These are phyloP conservation scores for Opisthograptis luteolata DNA, from an alignment of 2,888 invertebrate genomes.

Conservation along the genomic window DNA sequence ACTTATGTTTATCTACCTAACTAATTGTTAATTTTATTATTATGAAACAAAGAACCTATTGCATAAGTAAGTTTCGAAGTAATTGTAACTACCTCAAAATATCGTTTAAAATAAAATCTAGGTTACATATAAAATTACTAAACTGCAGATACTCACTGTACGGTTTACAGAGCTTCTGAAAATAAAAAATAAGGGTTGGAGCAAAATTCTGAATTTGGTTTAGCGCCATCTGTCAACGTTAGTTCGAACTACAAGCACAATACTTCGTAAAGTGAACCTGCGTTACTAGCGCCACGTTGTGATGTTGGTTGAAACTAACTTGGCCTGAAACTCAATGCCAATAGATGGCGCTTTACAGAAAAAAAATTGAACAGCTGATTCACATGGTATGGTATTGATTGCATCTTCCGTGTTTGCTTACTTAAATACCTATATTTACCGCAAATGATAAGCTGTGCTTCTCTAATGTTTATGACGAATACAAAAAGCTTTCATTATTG, in stretches of 20 bases:
- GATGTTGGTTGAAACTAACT: constrained; percentile 39
- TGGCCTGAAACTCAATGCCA: neutral
- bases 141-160: too few species aligned
- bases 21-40: too few species aligned
- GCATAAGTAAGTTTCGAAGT: too few species aligned
- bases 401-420: constrained; percentile 44
- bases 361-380: constrained; percentile 40
- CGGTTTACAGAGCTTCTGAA: too few species aligned
- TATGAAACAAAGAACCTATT: too few species aligned
- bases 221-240: constrained; percentile 54
- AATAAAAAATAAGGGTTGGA: neutral
- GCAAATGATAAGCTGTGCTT: constrained; percentile 40
- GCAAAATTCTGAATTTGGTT: neutral
- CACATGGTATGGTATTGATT: constrained; percentile 59
- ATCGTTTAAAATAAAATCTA: too few species aligned
- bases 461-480: constrained; percentile 29
- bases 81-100: too few species aligned
- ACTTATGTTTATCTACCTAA: too few species aligned
- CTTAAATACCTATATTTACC: constrained; percentile 41
- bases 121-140: too few species aligned
- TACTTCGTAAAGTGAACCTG: neutral
- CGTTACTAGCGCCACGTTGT: constrained; percentile 41
- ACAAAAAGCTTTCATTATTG: neutral
- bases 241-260: constrained; percentile 25
- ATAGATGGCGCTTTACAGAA: constrained; percentile 63